These are phyloP conservation scores for Nothoprocta perdicaria DNA, from an alignment of 2,113 vertebrate species.

Conservation along the genomic window DNA sequence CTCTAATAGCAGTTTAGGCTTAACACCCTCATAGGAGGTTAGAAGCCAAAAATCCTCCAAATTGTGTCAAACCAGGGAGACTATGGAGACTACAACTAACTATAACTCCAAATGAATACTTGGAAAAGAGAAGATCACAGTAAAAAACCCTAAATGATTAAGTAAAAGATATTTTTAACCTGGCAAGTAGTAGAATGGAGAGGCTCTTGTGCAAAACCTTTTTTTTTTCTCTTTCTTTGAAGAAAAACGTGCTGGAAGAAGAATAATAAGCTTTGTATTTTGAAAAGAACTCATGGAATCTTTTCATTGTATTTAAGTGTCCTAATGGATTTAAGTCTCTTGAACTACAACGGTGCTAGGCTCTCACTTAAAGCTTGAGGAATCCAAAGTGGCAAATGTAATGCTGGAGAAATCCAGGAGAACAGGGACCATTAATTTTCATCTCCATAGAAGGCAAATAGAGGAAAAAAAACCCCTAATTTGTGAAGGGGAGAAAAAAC, in stretches of 20 bases:
- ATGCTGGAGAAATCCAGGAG: not conserved
- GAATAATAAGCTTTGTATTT: not conserved
- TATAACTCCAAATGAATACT: not conserved
- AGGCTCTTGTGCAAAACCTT: not conserved
- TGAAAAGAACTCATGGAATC: not conserved
- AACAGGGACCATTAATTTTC: not conserved
- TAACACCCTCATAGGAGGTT: not conserved
- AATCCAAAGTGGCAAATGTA: not conserved
- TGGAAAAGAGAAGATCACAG: not conserved
- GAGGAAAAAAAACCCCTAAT: no score
- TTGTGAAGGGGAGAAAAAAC: not conserved
- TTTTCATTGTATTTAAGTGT: not conserved
- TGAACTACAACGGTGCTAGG: not conserved
- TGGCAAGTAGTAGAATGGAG: not conserved
- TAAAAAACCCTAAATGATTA: not conserved
- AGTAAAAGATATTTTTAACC: not conserved
- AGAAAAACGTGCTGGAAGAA: no score
- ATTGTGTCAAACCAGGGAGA: not conserved
- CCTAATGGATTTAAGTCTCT: not conserved
- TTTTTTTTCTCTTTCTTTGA: no score
- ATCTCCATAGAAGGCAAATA: not conserved
- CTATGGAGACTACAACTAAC: not conserved
- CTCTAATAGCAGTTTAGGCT: not conserved
- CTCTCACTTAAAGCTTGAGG: not conserved
- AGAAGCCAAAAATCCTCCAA: not conserved